Evolutionary conservation across 2,797 vertebrate genomes (phyloP).

Genomic region (Molossus molossus): DNA sequence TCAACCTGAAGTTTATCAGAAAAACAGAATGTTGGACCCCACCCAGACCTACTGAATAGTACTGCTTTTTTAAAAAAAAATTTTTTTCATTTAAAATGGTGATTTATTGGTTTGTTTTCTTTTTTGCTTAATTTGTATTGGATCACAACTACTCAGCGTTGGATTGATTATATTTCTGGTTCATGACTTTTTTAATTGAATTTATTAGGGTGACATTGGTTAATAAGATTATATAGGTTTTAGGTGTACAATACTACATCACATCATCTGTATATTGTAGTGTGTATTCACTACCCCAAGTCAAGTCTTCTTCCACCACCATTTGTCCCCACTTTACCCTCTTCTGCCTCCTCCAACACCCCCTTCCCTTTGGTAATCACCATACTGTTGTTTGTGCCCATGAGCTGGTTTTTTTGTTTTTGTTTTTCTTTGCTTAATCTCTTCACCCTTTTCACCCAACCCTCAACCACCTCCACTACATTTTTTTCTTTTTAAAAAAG

Average conservation of each 20-base stretch:
- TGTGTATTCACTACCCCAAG: not conserved
- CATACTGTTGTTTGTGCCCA: not conserved
- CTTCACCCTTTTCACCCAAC: not conserved
- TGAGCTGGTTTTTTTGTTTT: not conserved
- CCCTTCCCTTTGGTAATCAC: not conserved
- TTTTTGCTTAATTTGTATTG: not conserved
- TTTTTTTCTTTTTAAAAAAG: not conserved
- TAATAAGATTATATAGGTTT: not conserved
- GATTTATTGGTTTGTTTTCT: not conserved
- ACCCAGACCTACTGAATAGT: not conserved
- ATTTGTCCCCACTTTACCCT: not conserved
- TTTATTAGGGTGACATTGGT: not conserved
- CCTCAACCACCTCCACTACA: not conserved
- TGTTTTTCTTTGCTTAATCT: not conserved
- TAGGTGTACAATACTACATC: not conserved
- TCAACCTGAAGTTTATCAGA: not conserved
- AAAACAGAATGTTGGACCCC: not conserved
- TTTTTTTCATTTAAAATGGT: not conserved
- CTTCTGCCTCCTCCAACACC: not conserved
- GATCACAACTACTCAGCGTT: not conserved
- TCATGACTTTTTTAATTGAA: not conserved
- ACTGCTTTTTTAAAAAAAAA: not conserved
- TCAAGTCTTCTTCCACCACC: not conserved
- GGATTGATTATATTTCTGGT: not conserved
- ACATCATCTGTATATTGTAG: not conserved